A percentile compares a stretch with the other conserved stretches of the same genome.
Conservation (phyloP, 2,797 vertebrate species). For the Micromesistius poutassou region DNA sequence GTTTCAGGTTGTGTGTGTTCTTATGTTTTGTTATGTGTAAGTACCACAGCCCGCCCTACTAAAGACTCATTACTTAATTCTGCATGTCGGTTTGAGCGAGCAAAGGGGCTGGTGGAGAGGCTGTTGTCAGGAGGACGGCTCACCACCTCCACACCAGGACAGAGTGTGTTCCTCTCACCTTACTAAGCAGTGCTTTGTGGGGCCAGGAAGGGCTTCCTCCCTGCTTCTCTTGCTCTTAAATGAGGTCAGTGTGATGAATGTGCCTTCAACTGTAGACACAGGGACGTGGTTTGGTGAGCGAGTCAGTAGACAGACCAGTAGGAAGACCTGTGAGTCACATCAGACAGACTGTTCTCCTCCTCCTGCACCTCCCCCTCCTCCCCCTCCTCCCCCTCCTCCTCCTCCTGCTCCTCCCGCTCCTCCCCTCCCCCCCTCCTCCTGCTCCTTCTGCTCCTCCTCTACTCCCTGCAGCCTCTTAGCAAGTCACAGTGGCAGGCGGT, state of each 20-base stretch:
- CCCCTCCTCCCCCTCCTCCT: constrained; percentile 32
- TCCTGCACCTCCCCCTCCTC: not conserved
- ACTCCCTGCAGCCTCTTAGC: constrained; percentile 56
- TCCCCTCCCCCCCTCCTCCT: constrained; percentile 28
- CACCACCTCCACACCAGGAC: not conserved
- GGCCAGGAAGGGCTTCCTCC: not conserved
- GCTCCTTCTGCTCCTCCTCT: constrained; percentile 26
- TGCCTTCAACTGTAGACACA: constrained; percentile 20
- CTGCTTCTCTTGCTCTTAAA: constrained; percentile 34
- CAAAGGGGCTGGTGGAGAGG: no score
- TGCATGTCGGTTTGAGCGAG: constrained; percentile 8
- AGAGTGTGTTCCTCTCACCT: not conserved
- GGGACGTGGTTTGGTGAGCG: constrained; percentile 31
- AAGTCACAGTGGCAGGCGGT: constrained; percentile 54
- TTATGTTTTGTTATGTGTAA: constrained; percentile 3
- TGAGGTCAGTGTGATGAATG: constrained; percentile 34
- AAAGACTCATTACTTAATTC: constrained; percentile 61
- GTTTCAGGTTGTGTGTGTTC: constrained; percentile 5
- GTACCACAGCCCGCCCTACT: constrained; percentile 21
- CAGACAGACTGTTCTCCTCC: not conserved
- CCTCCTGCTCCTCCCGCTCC: constrained; percentile 21
- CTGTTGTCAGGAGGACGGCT: not conserved
- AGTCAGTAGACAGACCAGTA: constrained; percentile 37
- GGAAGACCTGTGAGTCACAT: not conserved
- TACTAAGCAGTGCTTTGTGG: not conserved